Percentiles rank a stretch among this genome's conserved stretches.
phyloP scores from a whole-genome alignment of 1,140 invertebrate species.

The Calliopsis andreniformis region DNA sequence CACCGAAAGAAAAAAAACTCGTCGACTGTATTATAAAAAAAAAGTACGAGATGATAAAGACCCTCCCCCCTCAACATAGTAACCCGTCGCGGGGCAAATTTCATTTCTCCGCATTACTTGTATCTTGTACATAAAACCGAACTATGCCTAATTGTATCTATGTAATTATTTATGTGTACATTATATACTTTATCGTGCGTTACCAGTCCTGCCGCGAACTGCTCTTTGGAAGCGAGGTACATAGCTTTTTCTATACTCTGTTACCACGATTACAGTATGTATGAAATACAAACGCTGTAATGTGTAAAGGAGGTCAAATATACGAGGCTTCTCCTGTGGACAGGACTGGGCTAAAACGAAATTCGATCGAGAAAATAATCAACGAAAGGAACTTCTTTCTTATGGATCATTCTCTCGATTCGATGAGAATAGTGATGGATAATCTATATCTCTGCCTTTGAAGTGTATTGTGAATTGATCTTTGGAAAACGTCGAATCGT shows the following conservation, averaged over 20 bases:
- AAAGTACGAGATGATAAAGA: not conserved
- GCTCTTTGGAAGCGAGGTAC: not conserved
- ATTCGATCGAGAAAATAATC: not conserved
- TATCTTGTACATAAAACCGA: slow-evolving; percentile 56
- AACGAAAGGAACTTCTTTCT: not conserved
- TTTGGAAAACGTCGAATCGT: not conserved
- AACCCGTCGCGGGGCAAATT: not conserved
- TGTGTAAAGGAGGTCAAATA: no score
- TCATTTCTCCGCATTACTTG: slow-evolving; percentile 1
- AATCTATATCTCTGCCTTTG: not conserved
- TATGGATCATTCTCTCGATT: slow-evolving; percentile 12
- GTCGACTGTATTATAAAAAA: not conserved
- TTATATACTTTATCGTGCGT: slow-evolving; percentile 40
- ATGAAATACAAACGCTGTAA: not conserved
- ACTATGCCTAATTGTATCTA: slow-evolving; percentile 62
- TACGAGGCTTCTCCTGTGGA: not conserved
- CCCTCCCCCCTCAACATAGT: not conserved
- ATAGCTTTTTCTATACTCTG: not conserved
- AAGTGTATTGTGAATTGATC: no score
- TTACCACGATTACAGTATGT: not conserved
- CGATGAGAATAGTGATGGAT: slow-evolving; percentile 20
- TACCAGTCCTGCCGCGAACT: not conserved
- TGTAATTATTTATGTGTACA: slow-evolving; percentile 66
- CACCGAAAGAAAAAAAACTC: not conserved
- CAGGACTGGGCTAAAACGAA: not conserved